Conservation (phyloP, 1,140 invertebrate genomes). For the Spodoptera litura region DNA sequence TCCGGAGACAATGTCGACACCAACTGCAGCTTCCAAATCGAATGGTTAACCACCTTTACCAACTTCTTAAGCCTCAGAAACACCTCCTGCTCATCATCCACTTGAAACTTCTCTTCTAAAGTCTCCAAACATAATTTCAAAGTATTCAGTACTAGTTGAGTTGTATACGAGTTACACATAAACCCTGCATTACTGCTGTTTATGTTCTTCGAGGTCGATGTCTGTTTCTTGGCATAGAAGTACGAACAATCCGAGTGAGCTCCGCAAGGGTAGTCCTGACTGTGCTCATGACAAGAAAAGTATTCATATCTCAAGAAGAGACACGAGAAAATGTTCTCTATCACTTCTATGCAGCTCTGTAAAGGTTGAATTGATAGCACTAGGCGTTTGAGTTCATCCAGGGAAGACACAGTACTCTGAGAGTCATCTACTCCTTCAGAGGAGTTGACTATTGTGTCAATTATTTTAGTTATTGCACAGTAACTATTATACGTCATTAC, state of each 20-base stretch:
- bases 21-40: conserved; percentile 82
- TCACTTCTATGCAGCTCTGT: conserved; percentile 79
- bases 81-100: conserved; percentile 58
- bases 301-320: conserved; percentile 83
- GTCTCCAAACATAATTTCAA: conserved; percentile 81
- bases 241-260: conserved; percentile 84
- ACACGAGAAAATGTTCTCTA: conserved; percentile 84
- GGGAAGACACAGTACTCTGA: conserved; percentile 67
- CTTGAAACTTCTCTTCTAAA: conserved; percentile 63
- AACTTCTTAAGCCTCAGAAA: conserved; percentile 68
- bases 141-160: conserved; percentile 79
- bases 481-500: conserved; percentile 82
- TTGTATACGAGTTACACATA: conserved; percentile 79
- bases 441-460: conserved; percentile 80
- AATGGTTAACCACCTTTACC: conserved; percentile 78
- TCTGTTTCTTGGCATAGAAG: conserved; percentile 82
- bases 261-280: conserved; percentile 73
- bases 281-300: conserved; percentile 78
- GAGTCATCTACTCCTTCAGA: conserved; percentile 67
- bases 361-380: conserved; percentile 78
- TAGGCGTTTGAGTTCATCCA: conserved; percentile 81
- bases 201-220: conserved; percentile 62
- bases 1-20: conserved; percentile 82
- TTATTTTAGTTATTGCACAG: conserved; percentile 81
- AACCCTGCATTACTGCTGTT: conserved; percentile 73